Percentiles rank a stretch among this genome's conserved stretches.
Conservation (phyloP, 2,888 invertebrate species). For the Dioctria linearis region DNA sequence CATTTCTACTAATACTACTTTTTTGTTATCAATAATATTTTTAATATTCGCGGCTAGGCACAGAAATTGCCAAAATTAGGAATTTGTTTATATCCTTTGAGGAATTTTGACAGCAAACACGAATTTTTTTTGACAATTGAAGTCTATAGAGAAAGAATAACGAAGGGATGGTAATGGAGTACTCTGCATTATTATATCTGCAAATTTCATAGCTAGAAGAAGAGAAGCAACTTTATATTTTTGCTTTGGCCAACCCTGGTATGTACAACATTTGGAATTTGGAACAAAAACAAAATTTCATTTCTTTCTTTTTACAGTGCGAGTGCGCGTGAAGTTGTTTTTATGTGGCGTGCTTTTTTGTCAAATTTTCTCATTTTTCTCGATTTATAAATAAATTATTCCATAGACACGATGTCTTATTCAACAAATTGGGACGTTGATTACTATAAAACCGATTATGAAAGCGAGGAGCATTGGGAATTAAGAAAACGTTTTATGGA, state of each 20-base stretch:
- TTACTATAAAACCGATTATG: slow-evolving; percentile 82
- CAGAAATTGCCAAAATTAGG: neutral
- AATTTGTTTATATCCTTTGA: slow-evolving; percentile 21
- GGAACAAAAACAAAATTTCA: neutral
- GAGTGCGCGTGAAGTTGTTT: too few species aligned
- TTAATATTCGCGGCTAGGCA: neutral
- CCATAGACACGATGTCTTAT: slow-evolving; percentile 54
- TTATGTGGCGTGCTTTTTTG: neutral
- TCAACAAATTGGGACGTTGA: slow-evolving; percentile 81
- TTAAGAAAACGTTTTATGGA: slow-evolving; percentile 85
- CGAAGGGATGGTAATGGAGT: too few species aligned
- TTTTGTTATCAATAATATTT: too few species aligned
- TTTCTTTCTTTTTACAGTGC: too few species aligned
- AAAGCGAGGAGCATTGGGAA: slow-evolving; percentile 94
- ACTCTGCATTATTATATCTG: too few species aligned
- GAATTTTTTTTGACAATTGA: slow-evolving; percentile 11
- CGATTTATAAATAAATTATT: too few species aligned
- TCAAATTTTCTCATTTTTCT: too few species aligned
- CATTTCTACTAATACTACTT: too few species aligned
- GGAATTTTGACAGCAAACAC: slow-evolving; percentile 28
- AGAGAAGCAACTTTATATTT: too few species aligned
- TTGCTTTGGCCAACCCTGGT: too few species aligned
- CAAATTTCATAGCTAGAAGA: too few species aligned
- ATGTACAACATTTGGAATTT: slow-evolving; percentile 3
- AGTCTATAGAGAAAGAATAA: too few species aligned